Evolutionary conservation across 2,113 vertebrate genomes (phyloP), one percentile per base, ranked within the genome.

Genomic region (Myiozetetes cayanensis): DNA sequence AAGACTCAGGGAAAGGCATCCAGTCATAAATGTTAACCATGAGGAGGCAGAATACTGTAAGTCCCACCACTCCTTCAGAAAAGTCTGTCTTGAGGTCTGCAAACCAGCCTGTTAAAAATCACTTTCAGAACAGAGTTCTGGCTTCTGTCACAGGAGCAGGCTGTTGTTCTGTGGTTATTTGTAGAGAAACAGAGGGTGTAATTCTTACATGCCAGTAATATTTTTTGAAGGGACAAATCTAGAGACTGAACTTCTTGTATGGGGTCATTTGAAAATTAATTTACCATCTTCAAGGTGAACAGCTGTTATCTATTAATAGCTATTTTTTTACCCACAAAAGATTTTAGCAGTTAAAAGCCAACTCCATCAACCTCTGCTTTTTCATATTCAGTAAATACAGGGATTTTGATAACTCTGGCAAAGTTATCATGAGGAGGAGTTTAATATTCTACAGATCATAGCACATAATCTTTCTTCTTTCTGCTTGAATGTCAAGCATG

Each of bases 391-490:
- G 87, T 96, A 94, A 96, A 96, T 93, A 93, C 13, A 88, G 94
- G 85, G 55, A 86, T 93, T 95, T 88, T 94, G 92, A 87, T 95
- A 94, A 86, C 85, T 95, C 70, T 31, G 85, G 63, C 0, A 4
- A 95, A 91, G 79, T 94, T 96, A 66, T 73, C 71, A 63, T 3
- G 16, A 94, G 86, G 85, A 95, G 82, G 88, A 96, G 56, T 90
- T 96, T 86, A 90, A 88, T 96, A 92, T 92, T 93, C 82, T 83
- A 55, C 87, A 96, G 85, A 93, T 91, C 87, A 79, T 88, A 92
- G 79, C 83, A 91, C 76, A 49, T 84, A 84, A 93, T 95, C 79
- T 79, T 74, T 82, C 66, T 94, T 89, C 53, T 59, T 96, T 96
- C 90, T 88, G 78, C 90, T 89, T 94, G 87, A 88, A 53, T 80